These are phyloP conservation scores for Seriola aureovittata DNA, from an alignment of 2,113 vertebrate genomes.

Conservation along the genomic window DNA sequence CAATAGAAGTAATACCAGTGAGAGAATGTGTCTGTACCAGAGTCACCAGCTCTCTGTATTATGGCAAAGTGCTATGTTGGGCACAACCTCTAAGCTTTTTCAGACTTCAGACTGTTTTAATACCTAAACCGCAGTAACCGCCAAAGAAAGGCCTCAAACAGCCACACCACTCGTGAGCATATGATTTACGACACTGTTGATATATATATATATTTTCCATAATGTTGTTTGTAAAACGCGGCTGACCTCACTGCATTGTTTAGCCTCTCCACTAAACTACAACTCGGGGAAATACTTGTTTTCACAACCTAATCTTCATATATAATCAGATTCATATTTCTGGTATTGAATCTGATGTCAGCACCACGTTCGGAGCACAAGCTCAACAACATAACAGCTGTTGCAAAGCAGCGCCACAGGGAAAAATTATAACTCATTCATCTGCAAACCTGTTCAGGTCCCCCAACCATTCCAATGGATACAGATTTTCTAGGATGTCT, in stretches of 20 bases:
- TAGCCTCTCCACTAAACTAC: not conserved
- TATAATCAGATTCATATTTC: not conserved
- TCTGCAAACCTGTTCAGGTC: too few species aligned
- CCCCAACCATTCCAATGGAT: too few species aligned
- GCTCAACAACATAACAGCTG: slow-evolving; percentile 3
- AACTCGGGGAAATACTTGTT: not conserved
- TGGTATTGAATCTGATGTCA: not conserved
- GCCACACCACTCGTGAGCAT: too few species aligned
- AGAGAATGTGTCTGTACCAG: not conserved
- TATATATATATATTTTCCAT: not conserved
- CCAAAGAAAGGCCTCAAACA: not conserved
- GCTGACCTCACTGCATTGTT: slow-evolving; percentile 6
- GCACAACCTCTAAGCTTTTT: not conserved
- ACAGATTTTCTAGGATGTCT: too few species aligned
- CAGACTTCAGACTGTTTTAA: not conserved
- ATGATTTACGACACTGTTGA: not conserved
- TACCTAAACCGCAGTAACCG: not conserved
- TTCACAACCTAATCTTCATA: not conserved
- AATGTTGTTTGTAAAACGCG: not conserved
- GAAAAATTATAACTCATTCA: not conserved
- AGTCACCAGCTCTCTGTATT: not conserved
- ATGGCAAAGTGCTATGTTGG: not conserved
- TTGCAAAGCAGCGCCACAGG: not conserved
- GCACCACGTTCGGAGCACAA: too few species aligned
- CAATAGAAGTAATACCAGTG: not conserved